phyloP scores from a whole-genome alignment of 2,113 vertebrate genomes.

The Loxodonta africana region DNA sequence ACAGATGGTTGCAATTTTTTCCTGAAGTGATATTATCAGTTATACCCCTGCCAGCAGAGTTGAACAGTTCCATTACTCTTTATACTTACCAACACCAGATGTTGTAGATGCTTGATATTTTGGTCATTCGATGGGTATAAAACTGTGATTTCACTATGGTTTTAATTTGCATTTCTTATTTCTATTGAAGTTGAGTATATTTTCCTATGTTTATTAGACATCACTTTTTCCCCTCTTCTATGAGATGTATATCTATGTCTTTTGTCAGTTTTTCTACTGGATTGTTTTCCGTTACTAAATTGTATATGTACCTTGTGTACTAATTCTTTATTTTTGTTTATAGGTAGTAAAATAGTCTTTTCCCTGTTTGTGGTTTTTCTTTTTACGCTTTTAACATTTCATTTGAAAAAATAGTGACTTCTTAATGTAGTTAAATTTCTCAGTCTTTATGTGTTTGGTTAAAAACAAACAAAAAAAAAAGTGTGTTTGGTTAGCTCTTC shows the following conservation, averaged over 20 bases:
- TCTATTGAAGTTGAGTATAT: not conserved
- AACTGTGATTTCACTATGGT: not conserved
- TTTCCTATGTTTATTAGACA: not conserved
- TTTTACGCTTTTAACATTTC: not conserved
- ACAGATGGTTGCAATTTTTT: not conserved
- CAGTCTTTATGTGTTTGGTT: not conserved
- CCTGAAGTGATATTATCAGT: not conserved
- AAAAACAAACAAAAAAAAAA: no score
- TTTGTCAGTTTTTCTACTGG: not conserved
- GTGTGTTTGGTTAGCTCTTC: not conserved
- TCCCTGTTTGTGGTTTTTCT: not conserved
- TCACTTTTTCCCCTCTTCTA: no score
- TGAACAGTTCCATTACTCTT: not conserved
- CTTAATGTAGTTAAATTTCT: not conserved
- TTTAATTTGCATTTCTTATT: not conserved
- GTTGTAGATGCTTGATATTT: not conserved
- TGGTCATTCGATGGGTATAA: not conserved
- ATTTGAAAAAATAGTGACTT: not conserved
- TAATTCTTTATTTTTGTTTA: not conserved
- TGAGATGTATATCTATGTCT: not conserved
- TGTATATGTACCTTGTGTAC: no score
- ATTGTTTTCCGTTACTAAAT: not conserved
- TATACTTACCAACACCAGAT: no score
- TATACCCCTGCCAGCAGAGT: rapidly evolving
- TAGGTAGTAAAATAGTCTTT: no score